Base-by-base conservation (phyloP, 64 coral and sea anemone genomes). In the Montipora cactus region DNA sequence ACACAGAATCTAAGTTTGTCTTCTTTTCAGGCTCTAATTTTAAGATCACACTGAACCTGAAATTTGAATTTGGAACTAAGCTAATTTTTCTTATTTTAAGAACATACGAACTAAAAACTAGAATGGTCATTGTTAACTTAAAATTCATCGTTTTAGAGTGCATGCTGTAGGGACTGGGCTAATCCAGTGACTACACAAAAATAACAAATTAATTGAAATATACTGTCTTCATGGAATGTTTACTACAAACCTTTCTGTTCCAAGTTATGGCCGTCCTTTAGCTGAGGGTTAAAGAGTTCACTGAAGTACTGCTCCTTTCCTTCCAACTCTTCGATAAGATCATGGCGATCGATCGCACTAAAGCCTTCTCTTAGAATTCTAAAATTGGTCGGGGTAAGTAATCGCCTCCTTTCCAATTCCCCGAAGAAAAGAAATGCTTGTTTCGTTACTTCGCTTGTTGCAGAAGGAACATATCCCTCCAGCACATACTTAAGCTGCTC, bases 271-370 rank as follows among this genome's bases (percentile, higher is more conserved):
- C 59, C 64, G n/a, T 21, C 23, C 5, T 47, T 67, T 3, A 16
- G 11, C 4, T 47, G 0, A 14, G 7, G 22, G 28, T 9, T 81
- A 12, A 45, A 81, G 10, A 81, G 3, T 14, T 44, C 11, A 5
- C 7, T 7, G 44, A 84, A 84, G 81, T 47, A 44, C 12, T n/a
- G 58, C 19, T 84, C 81, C 16, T 84, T 84, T 8, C 47, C 0
- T 47, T 67, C 44, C 28, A 84, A 47, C 15, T 47, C 8, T 15
- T 84, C 81, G 19, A 47, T 59, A 84, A 84, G 81, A 84, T 84
- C 81, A 19, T 5, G 59, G 16, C 81, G 81, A 48, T 59, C 81
- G 7, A 84, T 84, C 7, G 0, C 6, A 3, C 16, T 6, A 46
- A 84, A 58, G 4, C 25, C 59, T 18, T 68, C 1, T 12, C 48